Evolutionary conservation across 2,888 invertebrate genomes (phyloP), one percentile per base, ranked within the genome.

Genomic region (Drosophila lutescens): DNA sequence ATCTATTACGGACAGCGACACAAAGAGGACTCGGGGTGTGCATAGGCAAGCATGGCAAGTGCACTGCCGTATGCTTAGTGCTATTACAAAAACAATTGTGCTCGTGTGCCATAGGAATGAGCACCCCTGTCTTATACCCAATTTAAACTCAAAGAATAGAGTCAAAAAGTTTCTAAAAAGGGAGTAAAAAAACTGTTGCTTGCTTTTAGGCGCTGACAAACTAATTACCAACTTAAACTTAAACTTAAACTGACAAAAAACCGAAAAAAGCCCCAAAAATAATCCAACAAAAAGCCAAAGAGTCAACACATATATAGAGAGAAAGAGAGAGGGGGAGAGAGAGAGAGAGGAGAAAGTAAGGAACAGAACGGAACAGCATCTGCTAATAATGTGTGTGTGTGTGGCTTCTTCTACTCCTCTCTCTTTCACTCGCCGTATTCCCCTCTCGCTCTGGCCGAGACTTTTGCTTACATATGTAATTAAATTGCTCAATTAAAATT

Each of bases 401-500:
- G 40, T 40, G 36, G 49, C 47, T 30, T 20, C n/a, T 20, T n/a
- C 49, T 40, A 17, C 20, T 34, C 12, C 2, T 40, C 5, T 20
- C 40, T 53, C 30, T 49, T 30, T 46, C 55, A 20, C 41, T 47
- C 12, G 30, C 17, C n/a, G 38, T 43, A 26, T n/a, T 44, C 26
- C 38, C 17, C 26, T 44, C 57, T 41, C 38, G 51, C 12, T 40
- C 50, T 20, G 10, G 34, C 46, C 49, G 50, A 69, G 67, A 74
- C 77, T 78, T 88, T 84, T 88, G 89, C 86, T 86, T 86, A 82
- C 86, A 86, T 87, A 89, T 89, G 90, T 90, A 91, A 90, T 90
- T 91, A 90, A 91, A 91, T 91, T 90, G 91, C 82, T 91, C 91
- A 90, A 90, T 90, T 90, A 90, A 90, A 90, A 90, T 90, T 90